phyloP scores from a whole-genome alignment of 2,888 invertebrate genomes.

The Drosophila dives region DNA sequence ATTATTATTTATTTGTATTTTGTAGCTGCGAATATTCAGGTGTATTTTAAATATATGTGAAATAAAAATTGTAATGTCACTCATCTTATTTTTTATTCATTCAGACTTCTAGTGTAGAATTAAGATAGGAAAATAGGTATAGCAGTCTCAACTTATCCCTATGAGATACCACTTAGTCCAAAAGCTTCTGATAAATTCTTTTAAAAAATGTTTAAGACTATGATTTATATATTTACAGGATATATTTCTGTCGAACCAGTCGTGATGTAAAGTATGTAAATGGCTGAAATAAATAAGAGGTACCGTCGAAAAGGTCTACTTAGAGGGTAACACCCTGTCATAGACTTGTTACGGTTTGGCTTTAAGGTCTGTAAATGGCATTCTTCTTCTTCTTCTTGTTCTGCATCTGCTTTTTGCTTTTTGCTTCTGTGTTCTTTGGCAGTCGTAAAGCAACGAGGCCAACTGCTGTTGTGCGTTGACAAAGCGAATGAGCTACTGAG shows the following conservation, averaged over 20 bases:
- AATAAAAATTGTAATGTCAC: neutral
- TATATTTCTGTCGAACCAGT: neutral
- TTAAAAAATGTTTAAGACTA: neutral
- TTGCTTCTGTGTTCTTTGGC: neutral
- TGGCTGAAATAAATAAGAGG: neutral
- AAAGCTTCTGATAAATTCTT: neutral
- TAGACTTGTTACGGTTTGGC: neutral
- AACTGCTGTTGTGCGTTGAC: slow-evolving; percentile 25
- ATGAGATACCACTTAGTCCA: neutral
- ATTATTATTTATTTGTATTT: neutral
- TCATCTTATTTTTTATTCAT: neutral
- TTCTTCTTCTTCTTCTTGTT: slow-evolving; percentile 4
- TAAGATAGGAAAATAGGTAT: neutral
- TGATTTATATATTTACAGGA: neutral
- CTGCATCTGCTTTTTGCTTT: neutral
- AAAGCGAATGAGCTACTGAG: slow-evolving; percentile 17
- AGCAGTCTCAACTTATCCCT: neutral
- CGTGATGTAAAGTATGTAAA: neutral
- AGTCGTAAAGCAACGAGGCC: slow-evolving; percentile 40
- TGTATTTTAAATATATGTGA: neutral
- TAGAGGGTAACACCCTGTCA: neutral
- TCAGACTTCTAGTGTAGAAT: neutral
- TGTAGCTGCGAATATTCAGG: neutral
- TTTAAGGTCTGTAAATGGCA: slow-evolving; percentile 1
- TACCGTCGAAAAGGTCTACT: neutral